phyloP scores from a whole-genome alignment of 2,888 invertebrate species.

The Epicampocera succincta region DNA sequence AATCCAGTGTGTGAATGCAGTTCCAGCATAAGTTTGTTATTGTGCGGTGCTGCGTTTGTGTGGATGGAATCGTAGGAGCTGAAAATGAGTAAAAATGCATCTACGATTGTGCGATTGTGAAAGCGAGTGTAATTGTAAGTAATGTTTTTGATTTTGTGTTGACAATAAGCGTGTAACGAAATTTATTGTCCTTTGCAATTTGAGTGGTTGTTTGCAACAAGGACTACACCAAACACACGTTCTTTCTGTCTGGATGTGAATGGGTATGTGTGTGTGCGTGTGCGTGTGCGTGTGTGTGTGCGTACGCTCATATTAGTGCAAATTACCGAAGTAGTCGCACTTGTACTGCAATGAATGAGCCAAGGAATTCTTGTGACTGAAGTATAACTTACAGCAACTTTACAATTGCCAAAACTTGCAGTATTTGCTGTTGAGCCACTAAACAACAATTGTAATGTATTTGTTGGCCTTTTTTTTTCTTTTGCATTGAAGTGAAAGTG shows the following conservation, averaged over 20 bases:
- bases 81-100: background rate
- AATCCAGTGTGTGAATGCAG: background rate
- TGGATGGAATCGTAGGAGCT: background rate
- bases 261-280: background rate
- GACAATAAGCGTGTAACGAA: constrained; percentile 68
- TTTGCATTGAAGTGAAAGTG: constrained; percentile 41
- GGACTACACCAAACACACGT: background rate
- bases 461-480: background rate
- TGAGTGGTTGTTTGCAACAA: constrained; percentile 1
- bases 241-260: too few species aligned
- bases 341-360: background rate
- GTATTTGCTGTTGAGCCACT: constrained; percentile 33
- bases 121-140: constrained; percentile 47
- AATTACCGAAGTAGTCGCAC: too few species aligned
- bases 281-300: background rate
- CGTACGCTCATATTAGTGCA: background rate
- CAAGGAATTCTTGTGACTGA: background rate
- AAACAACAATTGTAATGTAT: constrained; percentile 33
- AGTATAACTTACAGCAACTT: background rate
- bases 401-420: constrained; percentile 13
- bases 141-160: constrained; percentile 77
- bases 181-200: constrained; percentile 69
- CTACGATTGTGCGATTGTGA: background rate
- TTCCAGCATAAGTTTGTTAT: background rate
- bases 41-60: background rate